Base-by-base conservation (phyloP, 2,888 invertebrate species). In the Drepanosiphum platanoidis region DNA sequence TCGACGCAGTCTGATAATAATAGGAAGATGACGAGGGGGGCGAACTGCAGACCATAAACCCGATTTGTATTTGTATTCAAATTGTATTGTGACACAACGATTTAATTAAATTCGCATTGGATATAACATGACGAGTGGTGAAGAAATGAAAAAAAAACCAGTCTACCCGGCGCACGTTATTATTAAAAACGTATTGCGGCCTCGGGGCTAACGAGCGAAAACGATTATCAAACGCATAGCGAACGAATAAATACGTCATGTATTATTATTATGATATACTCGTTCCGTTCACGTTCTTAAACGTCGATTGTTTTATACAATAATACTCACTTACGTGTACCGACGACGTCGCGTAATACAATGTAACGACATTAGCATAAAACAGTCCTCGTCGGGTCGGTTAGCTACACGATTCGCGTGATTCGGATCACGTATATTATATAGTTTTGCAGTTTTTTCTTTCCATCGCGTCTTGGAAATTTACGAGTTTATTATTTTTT, bases 221-320 rank as follows among this genome's bases (percentile, higher is more conserved):
- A 52, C 34, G 34, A n/a, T 34, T 52, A 34, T 7, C n/a, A n/a
- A 75, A 30, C 3, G n/a, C 32, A 52, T 34, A 52, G 1, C 11
- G 22, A 18, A 52, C 5, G n/a, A 52, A 52, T 22, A n/a, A 52
- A 52, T 22, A 52, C 8, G 22, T n/a, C 52, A 52, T 18, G 52
- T 52, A 52, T 52, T 52, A n/a, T n/a, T n/a, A n/a, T n/a, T n/a
- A n/a, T n/a, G n/a, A n/a, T n/a, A 75, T 75, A 32, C 34, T 11
- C 11, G 52, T 15, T 52, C 52, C 34, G n/a, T 61, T 61, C 61
- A 61, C 77, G 64, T 64, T 58, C 36, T 58, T 36, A 15, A 36
- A 77, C 39, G 58, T 61, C 39, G 27, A 61, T 77, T 77, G 61
- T 77, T 30, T 77, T 68, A 9, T 46, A 68, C 66, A 78, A 61